Conservation (phyloP, 2,797 vertebrate genomes). For the Myoxocephalus aenaeus region DNA sequence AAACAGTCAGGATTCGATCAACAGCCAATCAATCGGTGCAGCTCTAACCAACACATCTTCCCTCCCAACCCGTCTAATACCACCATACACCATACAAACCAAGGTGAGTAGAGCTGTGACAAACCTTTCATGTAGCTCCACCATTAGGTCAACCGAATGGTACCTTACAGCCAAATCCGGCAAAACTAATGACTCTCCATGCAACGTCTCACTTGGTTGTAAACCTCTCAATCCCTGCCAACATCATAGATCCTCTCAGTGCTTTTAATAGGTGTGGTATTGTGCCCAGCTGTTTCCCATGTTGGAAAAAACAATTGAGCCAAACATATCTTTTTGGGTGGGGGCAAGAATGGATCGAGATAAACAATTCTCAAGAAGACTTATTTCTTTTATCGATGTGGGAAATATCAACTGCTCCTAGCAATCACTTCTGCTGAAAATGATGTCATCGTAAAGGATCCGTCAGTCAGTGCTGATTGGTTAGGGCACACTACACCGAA, state of each 20-base stretch:
- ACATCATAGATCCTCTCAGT: neutral
- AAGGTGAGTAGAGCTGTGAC: neutral
- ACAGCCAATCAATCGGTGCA: too few relatives aligned
- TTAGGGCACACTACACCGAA: neutral
- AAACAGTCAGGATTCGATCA: too few relatives aligned
- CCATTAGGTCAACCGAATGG: neutral
- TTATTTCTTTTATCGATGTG: neutral
- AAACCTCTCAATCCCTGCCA: neutral
- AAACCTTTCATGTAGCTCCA: neutral
- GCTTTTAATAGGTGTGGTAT: too few relatives aligned
- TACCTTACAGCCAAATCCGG: neutral
- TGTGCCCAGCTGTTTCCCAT: neutral
- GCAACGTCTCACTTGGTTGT: neutral
- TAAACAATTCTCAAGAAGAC: fast-evolving
- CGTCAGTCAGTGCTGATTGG: neutral
- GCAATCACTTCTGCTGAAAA: neutral
- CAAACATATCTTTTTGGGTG: fast-evolving
- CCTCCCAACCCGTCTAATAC: neutral
- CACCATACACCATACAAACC: neutral
- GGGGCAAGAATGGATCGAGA: fast-evolving
- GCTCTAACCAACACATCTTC: neutral
- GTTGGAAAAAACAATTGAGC: neutral
- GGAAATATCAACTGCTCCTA: neutral
- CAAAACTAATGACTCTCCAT: neutral
- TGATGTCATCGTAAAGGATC: neutral